A percentile compares a stretch with the other conserved stretches of the same genome.
phyloP scores from a whole-genome alignment of 1,140 invertebrate genomes.

The Drosophila navojoa region DNA sequence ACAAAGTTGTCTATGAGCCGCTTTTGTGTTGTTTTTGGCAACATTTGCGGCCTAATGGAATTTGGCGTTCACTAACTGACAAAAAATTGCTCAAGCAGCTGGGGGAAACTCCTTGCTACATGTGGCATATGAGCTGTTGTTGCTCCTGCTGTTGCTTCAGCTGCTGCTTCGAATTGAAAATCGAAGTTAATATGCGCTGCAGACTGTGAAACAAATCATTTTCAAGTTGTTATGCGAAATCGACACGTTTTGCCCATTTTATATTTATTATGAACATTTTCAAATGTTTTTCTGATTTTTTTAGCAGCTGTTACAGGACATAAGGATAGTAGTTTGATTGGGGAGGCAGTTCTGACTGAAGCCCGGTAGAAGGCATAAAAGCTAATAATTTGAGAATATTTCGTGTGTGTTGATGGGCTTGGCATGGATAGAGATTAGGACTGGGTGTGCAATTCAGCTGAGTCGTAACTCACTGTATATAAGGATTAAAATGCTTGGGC shows the following conservation, averaged over 20 bases:
- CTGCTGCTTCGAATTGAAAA: constrained; percentile 70
- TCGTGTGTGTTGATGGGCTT: constrained; percentile 29
- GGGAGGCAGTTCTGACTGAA: not conserved
- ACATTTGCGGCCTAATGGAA: constrained; percentile 77
- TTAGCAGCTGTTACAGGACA: constrained; percentile 64
- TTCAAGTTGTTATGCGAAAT: constrained; percentile 79
- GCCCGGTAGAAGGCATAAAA: constrained; percentile 38
- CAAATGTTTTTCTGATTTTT: constrained; percentile 20
- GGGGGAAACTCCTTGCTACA: constrained; percentile 21
- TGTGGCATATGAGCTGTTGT: constrained; percentile 20
- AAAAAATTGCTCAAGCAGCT: constrained; percentile 65
- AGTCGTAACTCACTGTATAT: too few species aligned
- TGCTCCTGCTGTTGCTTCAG: constrained; percentile 35
- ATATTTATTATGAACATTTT: constrained; percentile 79
- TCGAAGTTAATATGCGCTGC: constrained; percentile 80
- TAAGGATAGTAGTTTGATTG: not conserved
- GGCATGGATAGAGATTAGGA: not conserved
- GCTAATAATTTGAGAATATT: constrained; percentile 70
- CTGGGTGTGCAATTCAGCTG: not conserved
- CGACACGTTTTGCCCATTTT: constrained; percentile 83
- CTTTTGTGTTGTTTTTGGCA: constrained; percentile 42
- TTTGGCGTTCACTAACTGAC: constrained; percentile 65
- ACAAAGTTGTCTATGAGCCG: constrained; percentile 49
- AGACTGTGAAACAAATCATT: constrained; percentile 83
- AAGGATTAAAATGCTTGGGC: not conserved